Base-by-base conservation (phyloP, 1,140 invertebrate species). In the Drosophila kikkawai region DNA sequence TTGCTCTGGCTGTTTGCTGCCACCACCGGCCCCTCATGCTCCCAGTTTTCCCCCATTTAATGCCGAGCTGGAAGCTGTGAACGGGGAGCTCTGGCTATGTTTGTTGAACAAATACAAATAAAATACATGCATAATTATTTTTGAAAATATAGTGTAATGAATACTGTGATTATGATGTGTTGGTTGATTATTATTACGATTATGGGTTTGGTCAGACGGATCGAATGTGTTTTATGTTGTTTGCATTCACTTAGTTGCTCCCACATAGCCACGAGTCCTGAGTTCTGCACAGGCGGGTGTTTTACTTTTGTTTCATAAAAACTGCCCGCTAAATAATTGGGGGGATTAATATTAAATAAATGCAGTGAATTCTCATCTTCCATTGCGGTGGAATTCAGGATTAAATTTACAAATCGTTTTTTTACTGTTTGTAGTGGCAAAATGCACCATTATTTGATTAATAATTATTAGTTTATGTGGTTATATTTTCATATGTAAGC, bases 71-170 rank as follows among this genome's bases (percentile, higher is more conserved):
- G 53, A 63, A 37, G 69, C 60, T 61, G 60, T 67, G 69, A 76
- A 75, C 75, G 51, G 65, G 75, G 22, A 78, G 75, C 75, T 45
- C 68, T 73, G 53, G 36, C 41, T 50, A 67, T 91, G 81, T 91
- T 90, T 91, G 87, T 86, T 91, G 80, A 81, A 63, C 90, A 91
- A 91, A 91, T 74, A 92, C 85, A 90, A 91, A 91, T 91, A 91
- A 90, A 90, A 87, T 84, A 87, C 78, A 87, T 87, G 85, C 90
- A 87, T 91, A 90, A 91, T 91, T 91, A 91, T 91, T 91, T 91
- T 83, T 68, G 78, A 88, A 91, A 91, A 90, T 91, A 92, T 80
- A 74, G 70, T 90, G 85, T 88, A 88, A 91, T 90, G 85, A 70
- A 91, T 74, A 51, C 66, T 60, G 58, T 82, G 85, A 82, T 90